These are phyloP conservation scores for Lineus longissimus DNA, from an alignment of 1,140 invertebrate species.

Conservation along the genomic window DNA sequence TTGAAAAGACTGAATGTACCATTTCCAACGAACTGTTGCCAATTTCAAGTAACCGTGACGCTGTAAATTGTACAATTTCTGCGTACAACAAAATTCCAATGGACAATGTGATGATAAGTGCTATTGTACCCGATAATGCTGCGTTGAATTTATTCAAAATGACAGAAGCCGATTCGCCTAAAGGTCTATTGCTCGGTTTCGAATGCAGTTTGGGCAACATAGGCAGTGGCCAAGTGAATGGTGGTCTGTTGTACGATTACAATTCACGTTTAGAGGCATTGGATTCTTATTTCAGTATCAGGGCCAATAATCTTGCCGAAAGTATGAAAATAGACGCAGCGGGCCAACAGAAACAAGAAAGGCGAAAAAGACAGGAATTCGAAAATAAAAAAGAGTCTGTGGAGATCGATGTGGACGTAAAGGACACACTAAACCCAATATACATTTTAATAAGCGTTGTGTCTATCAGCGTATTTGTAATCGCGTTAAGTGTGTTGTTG, in stretches of 20 bases:
- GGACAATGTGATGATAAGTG: conserved; percentile 4
- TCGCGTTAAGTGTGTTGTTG: not conserved
- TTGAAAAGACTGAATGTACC: conserved; percentile 1
- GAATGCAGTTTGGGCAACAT: not conserved
- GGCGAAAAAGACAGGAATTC: too few relatives aligned
- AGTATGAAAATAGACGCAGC: not conserved
- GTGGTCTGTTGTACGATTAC: conserved; percentile 1
- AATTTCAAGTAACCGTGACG: not conserved
- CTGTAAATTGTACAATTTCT: not conserved
- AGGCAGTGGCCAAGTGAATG: not conserved
- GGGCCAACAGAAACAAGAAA: not conserved
- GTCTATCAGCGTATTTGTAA: not conserved
- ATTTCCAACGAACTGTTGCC: not conserved
- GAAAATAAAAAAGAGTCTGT: not conserved
- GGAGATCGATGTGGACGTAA: not conserved
- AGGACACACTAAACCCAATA: not conserved
- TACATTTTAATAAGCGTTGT: not conserved
- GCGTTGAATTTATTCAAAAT: conserved; percentile 5
- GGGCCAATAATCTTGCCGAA: not conserved
- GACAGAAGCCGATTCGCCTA: not conserved
- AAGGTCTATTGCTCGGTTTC: not conserved
- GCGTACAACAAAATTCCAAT: conserved; percentile 2
- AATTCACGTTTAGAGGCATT: conserved; percentile 5
- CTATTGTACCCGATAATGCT: not conserved
- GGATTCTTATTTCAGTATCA: conserved; percentile 4